These are phyloP conservation scores for Stratiolaelaps scimitus DNA, from an alignment of 1,140 invertebrate species.

Conservation along the genomic window DNA sequence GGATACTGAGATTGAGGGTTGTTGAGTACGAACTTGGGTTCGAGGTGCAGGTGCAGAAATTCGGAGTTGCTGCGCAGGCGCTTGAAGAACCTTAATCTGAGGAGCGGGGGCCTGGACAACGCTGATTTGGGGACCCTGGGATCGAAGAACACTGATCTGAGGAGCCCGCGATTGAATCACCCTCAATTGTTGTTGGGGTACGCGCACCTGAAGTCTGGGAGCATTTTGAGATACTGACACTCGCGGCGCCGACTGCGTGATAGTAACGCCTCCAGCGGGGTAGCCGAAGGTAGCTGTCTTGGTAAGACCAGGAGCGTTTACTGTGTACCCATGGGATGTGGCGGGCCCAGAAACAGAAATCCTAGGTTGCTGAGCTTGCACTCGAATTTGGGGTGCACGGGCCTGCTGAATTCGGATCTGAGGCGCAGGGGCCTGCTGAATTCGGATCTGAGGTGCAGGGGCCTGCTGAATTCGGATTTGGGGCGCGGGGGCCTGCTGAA, in stretches of 20 bases:
- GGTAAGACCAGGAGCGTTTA: constrained; percentile 20
- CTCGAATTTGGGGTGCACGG: neutral
- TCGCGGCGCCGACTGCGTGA: neutral
- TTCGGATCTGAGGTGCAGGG: constrained; percentile 16
- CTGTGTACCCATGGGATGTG: constrained; percentile 16
- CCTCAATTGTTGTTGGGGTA: neutral
- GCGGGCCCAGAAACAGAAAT: constrained; percentile 10
- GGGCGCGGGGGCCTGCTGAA: constrained; percentile 13
- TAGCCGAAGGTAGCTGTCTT: constrained; percentile 24
- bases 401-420: constrained; percentile 1
- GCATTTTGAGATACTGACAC: constrained; percentile 6
- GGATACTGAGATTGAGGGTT: constrained; percentile 2
- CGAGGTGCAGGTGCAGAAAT: neutral
- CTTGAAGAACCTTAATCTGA: neutral
- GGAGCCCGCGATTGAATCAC: neutral
- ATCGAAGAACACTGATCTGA: neutral
- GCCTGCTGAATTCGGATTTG: constrained; percentile 19
- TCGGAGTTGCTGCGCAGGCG: neutral
- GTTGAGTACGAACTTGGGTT: neutral
- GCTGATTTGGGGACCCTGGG: neutral
- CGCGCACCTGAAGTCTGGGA: constrained; percentile 3
- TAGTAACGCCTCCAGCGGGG: neutral
- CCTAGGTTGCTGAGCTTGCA: constrained; percentile 1
- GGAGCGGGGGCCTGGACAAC: neutral
- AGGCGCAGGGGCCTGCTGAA: constrained; percentile 8